Conservation (phyloP, 2,113 vertebrate species). For the Phycodurus eques region DNA sequence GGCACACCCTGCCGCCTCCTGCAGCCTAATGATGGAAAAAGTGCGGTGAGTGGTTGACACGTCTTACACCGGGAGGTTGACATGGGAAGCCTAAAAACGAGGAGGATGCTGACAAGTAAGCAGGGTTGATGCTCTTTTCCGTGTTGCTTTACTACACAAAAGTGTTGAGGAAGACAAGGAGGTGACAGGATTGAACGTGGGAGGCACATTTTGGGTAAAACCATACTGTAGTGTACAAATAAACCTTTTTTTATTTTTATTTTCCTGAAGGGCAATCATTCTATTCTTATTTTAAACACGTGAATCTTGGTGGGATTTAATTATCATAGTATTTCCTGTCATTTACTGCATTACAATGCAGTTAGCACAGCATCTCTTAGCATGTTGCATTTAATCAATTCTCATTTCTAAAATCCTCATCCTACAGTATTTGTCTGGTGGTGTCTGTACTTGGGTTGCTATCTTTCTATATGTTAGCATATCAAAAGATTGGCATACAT, state of each 20-base stretch:
- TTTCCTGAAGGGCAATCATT: not conserved
- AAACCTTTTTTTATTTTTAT: not conserved
- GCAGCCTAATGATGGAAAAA: slow-evolving; percentile 47
- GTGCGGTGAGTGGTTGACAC: slow-evolving; percentile 28
- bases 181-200: not conserved
- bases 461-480: too few relatives aligned
- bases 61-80: slow-evolving; percentile 35
- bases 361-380: not conserved
- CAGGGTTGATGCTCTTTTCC: slow-evolving; percentile 4
- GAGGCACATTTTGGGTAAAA: slow-evolving; percentile 17
- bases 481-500: too few relatives aligned
- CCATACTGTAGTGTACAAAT: not conserved
- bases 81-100: slow-evolving; percentile 34
- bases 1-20: slow-evolving; percentile 1
- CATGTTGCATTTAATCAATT: not conserved
- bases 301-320: not conserved
- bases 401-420: not conserved
- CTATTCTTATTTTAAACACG: not conserved
- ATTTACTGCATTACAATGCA: not conserved
- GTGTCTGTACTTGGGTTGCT: too few relatives aligned
- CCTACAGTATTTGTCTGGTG: too few relatives aligned
- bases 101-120: slow-evolving; percentile 43
- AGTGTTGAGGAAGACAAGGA: not conserved
- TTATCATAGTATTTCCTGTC: not conserved
- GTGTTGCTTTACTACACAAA: slow-evolving; percentile 28